Evolutionary conservation across 2,113 vertebrate species (phyloP), one percentile per base, ranked within the genome.

Genomic region (Cathartes aura): DNA sequence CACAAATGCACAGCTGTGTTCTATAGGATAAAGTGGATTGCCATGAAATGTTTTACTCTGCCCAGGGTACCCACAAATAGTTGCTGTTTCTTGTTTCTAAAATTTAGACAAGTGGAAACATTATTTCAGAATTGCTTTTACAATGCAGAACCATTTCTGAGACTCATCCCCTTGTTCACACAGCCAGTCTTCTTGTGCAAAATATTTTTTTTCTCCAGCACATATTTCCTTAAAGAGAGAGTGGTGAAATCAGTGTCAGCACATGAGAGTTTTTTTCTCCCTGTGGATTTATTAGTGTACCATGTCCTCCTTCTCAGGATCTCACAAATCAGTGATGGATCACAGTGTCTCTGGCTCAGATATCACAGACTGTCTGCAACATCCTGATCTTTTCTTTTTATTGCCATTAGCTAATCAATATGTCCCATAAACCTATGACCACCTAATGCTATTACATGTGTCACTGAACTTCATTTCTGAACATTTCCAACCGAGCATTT

Each of bases 401-500:
- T 94, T 79, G 47, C 52, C 29, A 75, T 82, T 87, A 94, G 34
- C 47, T 94, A 96, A 89, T 94, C 86, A 89, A 63, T 93, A 95
- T 13, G 8, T 32, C 1, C 4, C 56, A 84, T 91, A 95, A 96
- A 79, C 73, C 78, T 85, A n/a, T 55, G 68, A 56, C 50, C 40
- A 38, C 20, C 42, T 90, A 89, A 66, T 87, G 48, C 24, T 92
- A 89, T 64, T 64, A 74, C 83, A 71, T 34, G 38, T 64, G 75
- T 95, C 89, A 90, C 67, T 85, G 70, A 26, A 96, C 79, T 96
- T 87, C n/a, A 95, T 58, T 95, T 72, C 48, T 59, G 83, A 87
- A 91, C 11, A 91, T 97, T 89, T 89, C 59, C 59, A 96, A 75
- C 40, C 68, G 95, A 84, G 43, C 38, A 79, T 94, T 95, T 94